Evolutionary conservation across 2,797 vertebrate species (phyloP), one percentile per base, ranked within the genome.

Genomic region (Tinamus major): DNA sequence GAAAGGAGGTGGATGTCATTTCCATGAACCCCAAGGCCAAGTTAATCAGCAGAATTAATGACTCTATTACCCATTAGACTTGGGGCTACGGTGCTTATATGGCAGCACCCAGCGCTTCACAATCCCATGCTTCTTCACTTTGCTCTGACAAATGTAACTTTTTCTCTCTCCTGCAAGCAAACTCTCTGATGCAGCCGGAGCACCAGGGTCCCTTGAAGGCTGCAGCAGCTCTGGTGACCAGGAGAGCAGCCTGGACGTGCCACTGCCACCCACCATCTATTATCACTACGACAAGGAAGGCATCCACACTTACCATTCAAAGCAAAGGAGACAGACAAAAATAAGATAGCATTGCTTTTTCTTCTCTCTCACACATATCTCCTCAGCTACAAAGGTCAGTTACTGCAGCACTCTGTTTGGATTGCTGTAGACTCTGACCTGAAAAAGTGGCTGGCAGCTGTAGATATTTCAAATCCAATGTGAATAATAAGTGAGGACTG

Each of bases 31-130:
- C 98, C 98, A 99, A 99, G 98, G 99, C 98, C 98, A 99, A 99
- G 98, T 98, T 99, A 99, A 99, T 99, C 98, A 99, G 98, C 98
- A 99, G 98, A 99, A 99, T 99, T 99, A 99, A 99, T 99, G 98
- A 99, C 98, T 98, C 98, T 98, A 98, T 99, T 98, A 99, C 97
- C 98, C 98, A 98, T 98, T 98, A 98, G 98, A 98, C 98, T 98
- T 94, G 96, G 90, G 98, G 98, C 97, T 94, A 98, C 97, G 95
- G 97, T 93, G 89, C 95, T 96, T 97, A 96, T 97, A 98, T 95
- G 95, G 93, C 96, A 97, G 95, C 97, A 97, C 95, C 97, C 97
- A 97, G 75, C 21, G 83, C 97, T 95, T 89, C 87, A 29, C 13
- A 17, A 85, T 88, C 65, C 79, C 42, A 49, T 3, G 27, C 51